phyloP scores from a whole-genome alignment of 2,113 vertebrate species.

The Podocnemis expansa region DNA sequence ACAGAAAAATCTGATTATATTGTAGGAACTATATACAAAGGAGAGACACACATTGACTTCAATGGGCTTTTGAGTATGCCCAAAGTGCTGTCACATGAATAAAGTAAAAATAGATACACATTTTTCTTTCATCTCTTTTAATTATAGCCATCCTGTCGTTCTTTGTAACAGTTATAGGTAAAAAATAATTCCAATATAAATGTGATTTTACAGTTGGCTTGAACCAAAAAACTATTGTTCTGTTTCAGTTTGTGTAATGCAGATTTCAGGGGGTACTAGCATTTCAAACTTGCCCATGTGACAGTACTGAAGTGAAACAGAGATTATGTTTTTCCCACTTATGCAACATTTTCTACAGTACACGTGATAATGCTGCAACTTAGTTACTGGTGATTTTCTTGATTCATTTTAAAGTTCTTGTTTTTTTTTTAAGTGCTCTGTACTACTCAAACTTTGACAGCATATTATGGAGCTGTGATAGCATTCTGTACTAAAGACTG shows the following conservation, averaged over 20 bases:
- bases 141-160: not conserved
- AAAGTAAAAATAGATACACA: conserved; percentile 5
- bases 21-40: conserved; percentile 27
- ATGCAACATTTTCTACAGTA: conserved; percentile 67
- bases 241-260: conserved; percentile 40
- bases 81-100: conserved; percentile 27
- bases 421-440: conserved; percentile 23
- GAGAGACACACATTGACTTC: not conserved
- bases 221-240: conserved; percentile 5
- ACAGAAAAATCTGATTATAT: not conserved
- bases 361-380: conserved; percentile 50
- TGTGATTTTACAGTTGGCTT: conserved; percentile 40
- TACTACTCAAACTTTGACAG: conserved; percentile 10
- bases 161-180: conserved; percentile 3
- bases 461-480: conserved; percentile 8
- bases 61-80: not conserved
- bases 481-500: not conserved
- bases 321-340: conserved; percentile 58
- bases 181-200: conserved; percentile 30
- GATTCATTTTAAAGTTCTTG: conserved; percentile 42
- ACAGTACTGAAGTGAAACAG: conserved; percentile 61
- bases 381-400: conserved; percentile 43
- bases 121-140: conserved; percentile 29
- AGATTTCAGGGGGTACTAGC: conserved; percentile 59
- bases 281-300: conserved; percentile 55